Percentiles rank a stretch among this genome's conserved stretches.
Conservation (phyloP, 1,140 invertebrate genomes). For the Stratiolaelaps scimitus region DNA sequence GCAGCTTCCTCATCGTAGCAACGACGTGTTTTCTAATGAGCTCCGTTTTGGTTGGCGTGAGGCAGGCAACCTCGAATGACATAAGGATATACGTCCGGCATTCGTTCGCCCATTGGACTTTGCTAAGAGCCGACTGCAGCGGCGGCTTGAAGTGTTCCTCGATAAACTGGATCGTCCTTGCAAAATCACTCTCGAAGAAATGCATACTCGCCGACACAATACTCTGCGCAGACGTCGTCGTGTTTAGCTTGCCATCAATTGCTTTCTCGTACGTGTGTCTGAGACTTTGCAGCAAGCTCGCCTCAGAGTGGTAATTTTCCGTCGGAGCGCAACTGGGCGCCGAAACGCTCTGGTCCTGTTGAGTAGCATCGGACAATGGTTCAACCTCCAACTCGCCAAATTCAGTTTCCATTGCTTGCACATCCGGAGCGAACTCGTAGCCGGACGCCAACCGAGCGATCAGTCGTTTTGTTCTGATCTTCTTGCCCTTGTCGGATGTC, state of each 20-base stretch:
- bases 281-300: neutral
- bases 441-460: neutral
- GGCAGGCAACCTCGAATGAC: neutral
- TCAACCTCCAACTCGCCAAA: neutral
- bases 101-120: conserved; percentile 9
- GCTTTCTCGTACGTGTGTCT: conserved; percentile 15
- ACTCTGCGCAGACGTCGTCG: neutral
- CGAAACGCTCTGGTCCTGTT: neutral
- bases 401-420: neutral
- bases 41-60: neutral
- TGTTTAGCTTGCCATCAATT: neutral
- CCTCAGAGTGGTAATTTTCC: conserved; percentile 2
- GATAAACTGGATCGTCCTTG: neutral
- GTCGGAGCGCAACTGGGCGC: neutral
- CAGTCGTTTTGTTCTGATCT: neutral
- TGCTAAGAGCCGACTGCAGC: neutral
- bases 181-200: conserved; percentile 15
- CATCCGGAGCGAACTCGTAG: neutral
- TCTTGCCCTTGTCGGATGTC: neutral
- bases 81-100: conserved; percentile 5
- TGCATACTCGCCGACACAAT: conserved; percentile 9
- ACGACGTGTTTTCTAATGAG: neutral
- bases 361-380: neutral
- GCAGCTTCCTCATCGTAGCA: neutral
- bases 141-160: neutral